A percentile compares a stretch with the other conserved stretches of the same genome.
Evolutionary conservation across 2,888 invertebrate species (phyloP).

Genomic region (Dysmachus trigonus): DNA sequence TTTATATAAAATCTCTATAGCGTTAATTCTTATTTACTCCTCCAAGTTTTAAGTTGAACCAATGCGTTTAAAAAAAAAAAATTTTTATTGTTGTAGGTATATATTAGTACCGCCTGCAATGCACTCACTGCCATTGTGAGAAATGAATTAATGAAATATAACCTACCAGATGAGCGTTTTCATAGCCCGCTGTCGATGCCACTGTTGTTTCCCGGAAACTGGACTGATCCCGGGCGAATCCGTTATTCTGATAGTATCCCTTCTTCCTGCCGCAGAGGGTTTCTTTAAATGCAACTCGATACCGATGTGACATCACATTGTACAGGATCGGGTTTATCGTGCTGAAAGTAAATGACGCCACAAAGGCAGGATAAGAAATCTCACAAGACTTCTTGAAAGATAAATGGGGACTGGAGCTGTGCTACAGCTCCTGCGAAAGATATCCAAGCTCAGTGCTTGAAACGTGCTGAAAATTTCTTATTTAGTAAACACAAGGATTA

Average conservation of each 20-base stretch:
- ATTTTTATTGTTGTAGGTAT: no score
- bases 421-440: neutral
- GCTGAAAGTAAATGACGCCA: conserved; percentile 59
- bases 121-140: neutral
- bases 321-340: conserved; percentile 89
- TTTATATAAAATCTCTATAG: no score
- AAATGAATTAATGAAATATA: neutral
- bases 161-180: conserved; percentile 52
- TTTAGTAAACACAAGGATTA: neutral
- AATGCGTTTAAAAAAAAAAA: no score
- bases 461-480: conserved; percentile 41
- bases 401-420: neutral
- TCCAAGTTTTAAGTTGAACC: no score
- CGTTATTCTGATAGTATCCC: conserved; percentile 63
- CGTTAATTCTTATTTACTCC: no score
- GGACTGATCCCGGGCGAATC: conserved; percentile 69
- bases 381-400: neutral
- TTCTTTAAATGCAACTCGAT: conserved; percentile 80
- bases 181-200: conserved; percentile 55
- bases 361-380: neutral
- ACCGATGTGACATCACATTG: conserved; percentile 82
- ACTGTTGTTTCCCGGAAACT: conserved; percentile 71
- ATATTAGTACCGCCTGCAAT: no score
- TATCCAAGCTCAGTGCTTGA: neutral
- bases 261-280: conserved; percentile 73